Percentiles rank a stretch among this genome's conserved stretches.
These are phyloP conservation scores for Euleptes europaea DNA, from an alignment of 2,113 vertebrate genomes.

Conservation along the genomic window DNA sequence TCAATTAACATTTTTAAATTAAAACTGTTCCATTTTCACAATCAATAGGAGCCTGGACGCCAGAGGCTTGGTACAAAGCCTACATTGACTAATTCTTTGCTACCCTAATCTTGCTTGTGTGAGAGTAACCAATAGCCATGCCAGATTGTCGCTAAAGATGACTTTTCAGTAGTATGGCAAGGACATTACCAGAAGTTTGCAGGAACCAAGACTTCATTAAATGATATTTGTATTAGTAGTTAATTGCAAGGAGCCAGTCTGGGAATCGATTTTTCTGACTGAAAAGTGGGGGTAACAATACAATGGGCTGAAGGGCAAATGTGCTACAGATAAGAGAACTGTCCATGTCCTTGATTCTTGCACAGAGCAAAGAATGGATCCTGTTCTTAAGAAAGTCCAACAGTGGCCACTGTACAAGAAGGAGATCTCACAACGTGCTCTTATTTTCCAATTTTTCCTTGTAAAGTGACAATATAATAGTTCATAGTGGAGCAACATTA, in stretches of 20 bases:
- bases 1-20: conserved; percentile 15
- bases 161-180: background rate
- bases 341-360: background rate
- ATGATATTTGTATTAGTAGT: too few relatives aligned
- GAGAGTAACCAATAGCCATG: background rate
- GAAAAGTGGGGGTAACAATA: background rate
- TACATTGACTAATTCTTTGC: background rate
- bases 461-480: too few relatives aligned
- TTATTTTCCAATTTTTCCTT: too few relatives aligned
- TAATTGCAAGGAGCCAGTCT: too few relatives aligned
- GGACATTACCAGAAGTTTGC: background rate
- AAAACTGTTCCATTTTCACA: background rate
- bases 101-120: background rate
- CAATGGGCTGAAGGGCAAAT: background rate
- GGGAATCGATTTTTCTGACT: too few relatives aligned
- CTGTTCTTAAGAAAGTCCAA: background rate
- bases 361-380: background rate
- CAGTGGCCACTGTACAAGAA: background rate
- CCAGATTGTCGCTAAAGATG: background rate
- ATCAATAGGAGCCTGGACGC: background rate
- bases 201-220: too few relatives aligned
- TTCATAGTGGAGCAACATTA: background rate
- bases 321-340: background rate
- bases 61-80: background rate
- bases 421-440: too few relatives aligned